phyloP scores from a whole-genome alignment of 1,140 invertebrate species.

The Eueides isabella region DNA sequence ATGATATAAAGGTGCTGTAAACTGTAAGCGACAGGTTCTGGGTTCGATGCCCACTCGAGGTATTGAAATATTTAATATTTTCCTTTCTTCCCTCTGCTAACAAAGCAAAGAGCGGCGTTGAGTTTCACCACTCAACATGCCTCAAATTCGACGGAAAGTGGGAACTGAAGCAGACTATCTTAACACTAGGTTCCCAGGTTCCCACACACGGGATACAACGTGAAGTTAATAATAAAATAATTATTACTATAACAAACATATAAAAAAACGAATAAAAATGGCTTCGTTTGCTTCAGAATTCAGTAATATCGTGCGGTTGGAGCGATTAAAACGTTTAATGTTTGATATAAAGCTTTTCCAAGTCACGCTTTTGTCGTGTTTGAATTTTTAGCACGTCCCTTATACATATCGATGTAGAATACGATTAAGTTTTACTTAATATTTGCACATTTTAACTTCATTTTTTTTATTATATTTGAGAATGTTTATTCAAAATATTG shows the following conservation, averaged over 20 bases:
- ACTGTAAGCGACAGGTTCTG: too few relatives aligned
- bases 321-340: constrained; percentile 14
- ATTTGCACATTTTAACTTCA: neutral
- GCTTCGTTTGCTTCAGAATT: neutral
- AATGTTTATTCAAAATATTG: too few relatives aligned
- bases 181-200: too few relatives aligned
- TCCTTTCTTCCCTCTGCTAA: too few relatives aligned
- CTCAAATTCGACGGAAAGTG: too few relatives aligned
- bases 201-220: too few relatives aligned
- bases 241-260: neutral
- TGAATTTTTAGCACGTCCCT: constrained; percentile 4
- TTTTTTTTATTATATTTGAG: neutral
- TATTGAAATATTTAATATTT: too few relatives aligned
- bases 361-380: constrained; percentile 5
- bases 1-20: too few relatives aligned
- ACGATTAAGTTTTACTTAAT: neutral
- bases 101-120: too few relatives aligned
- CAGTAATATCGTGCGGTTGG: neutral
- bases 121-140: too few relatives aligned
- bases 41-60: too few relatives aligned
- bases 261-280: neutral
- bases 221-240: neutral
- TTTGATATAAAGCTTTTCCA: constrained; percentile 13
- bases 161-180: too few relatives aligned
- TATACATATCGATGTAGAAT: constrained; percentile 3